Conservation (phyloP, 2,888 invertebrate genomes). For the Caenorhabditis japonica region DNA sequence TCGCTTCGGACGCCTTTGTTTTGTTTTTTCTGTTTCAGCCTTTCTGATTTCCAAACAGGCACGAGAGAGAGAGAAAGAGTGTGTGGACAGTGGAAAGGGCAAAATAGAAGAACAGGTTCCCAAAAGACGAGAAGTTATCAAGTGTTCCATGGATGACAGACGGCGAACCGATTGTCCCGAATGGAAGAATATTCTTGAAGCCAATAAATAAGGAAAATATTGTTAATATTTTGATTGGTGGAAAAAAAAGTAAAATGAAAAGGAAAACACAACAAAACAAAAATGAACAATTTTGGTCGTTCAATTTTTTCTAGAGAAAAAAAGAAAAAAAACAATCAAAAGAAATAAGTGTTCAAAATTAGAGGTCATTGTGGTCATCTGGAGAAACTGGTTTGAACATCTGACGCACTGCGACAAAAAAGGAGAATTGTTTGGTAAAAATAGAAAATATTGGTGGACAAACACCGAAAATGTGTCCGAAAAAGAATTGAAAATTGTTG, state of each 20-base stretch:
- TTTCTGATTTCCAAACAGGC: constrained; percentile 33
- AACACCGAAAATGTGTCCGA: too few relatives aligned
- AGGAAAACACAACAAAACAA: too few relatives aligned
- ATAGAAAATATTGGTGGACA: too few relatives aligned
- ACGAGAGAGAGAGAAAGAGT: constrained; percentile 6
- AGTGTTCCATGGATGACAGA: constrained; percentile 31
- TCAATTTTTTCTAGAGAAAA: neutral
- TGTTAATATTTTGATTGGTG: too few relatives aligned
- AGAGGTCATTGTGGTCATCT: neutral
- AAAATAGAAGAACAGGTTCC: constrained; percentile 31
- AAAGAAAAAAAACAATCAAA: neutral
- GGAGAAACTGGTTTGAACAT: constrained; percentile 9
- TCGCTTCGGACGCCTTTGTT: constrained; percentile 6
- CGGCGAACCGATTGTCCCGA: too few relatives aligned
- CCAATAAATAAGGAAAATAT: too few relatives aligned
- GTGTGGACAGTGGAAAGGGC: neutral
- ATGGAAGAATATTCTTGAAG: constrained; percentile 7
- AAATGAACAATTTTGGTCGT: too few relatives aligned
- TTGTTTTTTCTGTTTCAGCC: constrained; percentile 38
- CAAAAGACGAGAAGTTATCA: constrained; percentile 44
- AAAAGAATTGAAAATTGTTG: too few relatives aligned
- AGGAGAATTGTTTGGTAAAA: constrained; percentile 13
- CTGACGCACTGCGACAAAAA: constrained; percentile 10
- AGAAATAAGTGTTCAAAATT: neutral
- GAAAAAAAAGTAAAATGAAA: too few relatives aligned